Evolutionary conservation across 1,140 invertebrate genomes (phyloP), one percentile per base, ranked within the genome.

Genomic region (Lethrus apterus): DNA sequence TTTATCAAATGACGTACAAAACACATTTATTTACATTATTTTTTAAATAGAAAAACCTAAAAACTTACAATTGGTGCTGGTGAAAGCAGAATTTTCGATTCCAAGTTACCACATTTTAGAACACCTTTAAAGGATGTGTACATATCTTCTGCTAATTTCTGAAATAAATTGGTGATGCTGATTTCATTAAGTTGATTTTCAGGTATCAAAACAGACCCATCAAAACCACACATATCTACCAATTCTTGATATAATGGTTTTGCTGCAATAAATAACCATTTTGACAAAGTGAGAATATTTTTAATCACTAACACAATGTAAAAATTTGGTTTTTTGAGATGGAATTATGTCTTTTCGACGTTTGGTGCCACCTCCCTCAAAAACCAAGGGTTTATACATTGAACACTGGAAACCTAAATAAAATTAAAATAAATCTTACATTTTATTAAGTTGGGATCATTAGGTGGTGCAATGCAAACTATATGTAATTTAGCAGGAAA

Each of bases 401-500:
- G 63, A 46, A 63, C 56, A 10, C 66, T 10, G 1, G 47, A 11
- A 18, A 63, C 26, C 0, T 11, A 15, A 31, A 35, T 43, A 19
- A 36, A 29, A 36, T 35, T 7, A 7, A 5, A 17, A 17, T 29
- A 43, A 18, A 13, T 26, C n/a, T 63, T 65, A 75, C 74, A 67
- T 65, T 73, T 71, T 48, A 69, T 62, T 52, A 77, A 59, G 51
- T 65, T 67, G 2, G 69, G 51, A 52, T 78, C 76, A 57, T 75
- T 71, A 42, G 73, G 71, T 23, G 71, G 67, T n/a, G 73, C 74
- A 23, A 91, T 68, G 50, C 81, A 82, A 21, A 90, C 69, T 8
- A 91, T 64, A 60, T 83, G 81, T 48, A 93, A 71, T 71, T 86
- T 89, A 47, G 80, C 81, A 20, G 86, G 86, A 68, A 87, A 91